Base-by-base conservation (phyloP, 2,113 vertebrate species). In the Nansenia antarctica region DNA sequence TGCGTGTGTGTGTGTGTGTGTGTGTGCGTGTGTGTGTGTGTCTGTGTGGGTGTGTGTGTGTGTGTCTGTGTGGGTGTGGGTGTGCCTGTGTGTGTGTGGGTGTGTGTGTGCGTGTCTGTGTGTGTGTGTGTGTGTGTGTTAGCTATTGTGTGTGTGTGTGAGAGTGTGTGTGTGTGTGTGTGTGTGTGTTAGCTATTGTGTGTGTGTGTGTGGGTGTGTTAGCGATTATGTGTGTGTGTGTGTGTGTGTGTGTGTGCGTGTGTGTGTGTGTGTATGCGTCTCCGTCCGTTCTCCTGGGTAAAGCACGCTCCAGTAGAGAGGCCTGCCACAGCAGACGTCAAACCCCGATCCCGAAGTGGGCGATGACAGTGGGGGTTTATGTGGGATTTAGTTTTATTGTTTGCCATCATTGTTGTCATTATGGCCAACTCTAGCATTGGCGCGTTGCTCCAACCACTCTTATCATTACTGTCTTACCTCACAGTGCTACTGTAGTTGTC, bases 351-450 rank as follows among this genome's bases (percentile, higher is more conserved):
- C 18, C 31, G 66, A n/a, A 61, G 69, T 47, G 71, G 49, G 30
- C 49, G 74, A 55, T 65, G 55, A 65, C 62, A 62, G 59, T 52
- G 58, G 58, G 57, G 59, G 62, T 77, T 67, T 82, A 60, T 60
- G 29, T 45, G 59, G 67, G 81, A 81, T 49, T 81, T 61, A 73
- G 69, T 72, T 62, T 74, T 79, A 81, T 69, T 72, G 77, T 86
- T 87, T 85, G 72, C 78, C 71, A 83, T 84, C 79, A 78, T 85
- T 81, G 82, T 80, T 79, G 72, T 85, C 80, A 86, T 84, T 78
- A 79, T 6, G 12, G 67, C 58, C 76, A 53, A 66, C 27, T 1
- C 69, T 67, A 70, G 71, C 80, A 69, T 39, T 64, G 47, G 45
- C n/a, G 65, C 70, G 61, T 52, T 34, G 63, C 74, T 73, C 67